These are phyloP conservation scores for Paratrypauchen microcephalus DNA, from an alignment of 2,797 vertebrate genomes.

Conservation along the genomic window DNA sequence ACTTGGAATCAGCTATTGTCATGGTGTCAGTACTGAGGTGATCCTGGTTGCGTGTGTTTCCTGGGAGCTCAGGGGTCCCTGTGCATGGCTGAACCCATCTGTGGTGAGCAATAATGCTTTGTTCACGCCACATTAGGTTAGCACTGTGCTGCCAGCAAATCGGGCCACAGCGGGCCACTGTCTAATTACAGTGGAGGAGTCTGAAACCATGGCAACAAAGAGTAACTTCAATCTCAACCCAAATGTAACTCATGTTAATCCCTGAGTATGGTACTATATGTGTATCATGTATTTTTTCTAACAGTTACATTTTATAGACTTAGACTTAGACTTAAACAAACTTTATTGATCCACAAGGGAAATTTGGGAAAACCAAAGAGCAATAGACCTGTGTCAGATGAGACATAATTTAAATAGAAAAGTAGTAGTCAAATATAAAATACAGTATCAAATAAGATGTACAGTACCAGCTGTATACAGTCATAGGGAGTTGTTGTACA, in stretches of 20 bases:
- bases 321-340: too few species aligned
- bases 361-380: too few species aligned
- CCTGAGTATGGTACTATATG: too few species aligned
- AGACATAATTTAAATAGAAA: too few species aligned
- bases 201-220: conserved; percentile 35
- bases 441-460: too few species aligned
- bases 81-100: conserved; percentile 85
- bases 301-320: too few species aligned
- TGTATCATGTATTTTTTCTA: too few species aligned
- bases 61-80: conserved; percentile 66
- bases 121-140: conserved; percentile 86
- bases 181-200: conserved; percentile 73
- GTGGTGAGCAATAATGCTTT: conserved; percentile 84
- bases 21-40: conserved; percentile 44
- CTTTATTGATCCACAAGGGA: too few species aligned
- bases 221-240: conserved; percentile 31
- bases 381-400: too few species aligned
- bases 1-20: background rate
- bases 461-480: too few species aligned
- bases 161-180: conserved; percentile 70
- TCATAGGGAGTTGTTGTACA: too few species aligned
- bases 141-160: conserved; percentile 77
- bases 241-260: background rate
- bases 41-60: conserved; percentile 50
- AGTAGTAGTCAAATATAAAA: too few species aligned